phyloP scores from a whole-genome alignment of 2,888 invertebrate species.

The Orthosia incerta region DNA sequence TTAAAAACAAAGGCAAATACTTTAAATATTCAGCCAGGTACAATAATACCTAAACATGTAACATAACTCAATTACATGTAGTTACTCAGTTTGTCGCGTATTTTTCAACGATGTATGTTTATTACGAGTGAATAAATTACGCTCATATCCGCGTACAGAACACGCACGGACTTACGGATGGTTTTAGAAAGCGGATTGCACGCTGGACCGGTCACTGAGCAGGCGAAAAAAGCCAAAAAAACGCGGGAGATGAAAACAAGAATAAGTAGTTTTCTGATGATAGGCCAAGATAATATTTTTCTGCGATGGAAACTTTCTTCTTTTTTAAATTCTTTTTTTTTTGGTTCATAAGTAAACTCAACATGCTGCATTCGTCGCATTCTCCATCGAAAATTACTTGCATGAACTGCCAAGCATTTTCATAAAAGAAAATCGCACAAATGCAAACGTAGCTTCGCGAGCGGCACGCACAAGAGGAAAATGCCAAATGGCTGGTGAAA shows the following conservation, averaged over 20 bases:
- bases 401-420: conserved; percentile 33
- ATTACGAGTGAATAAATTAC: conserved; percentile 71
- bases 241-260: conserved; percentile 71
- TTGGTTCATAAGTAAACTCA: background rate
- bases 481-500: conserved; percentile 72
- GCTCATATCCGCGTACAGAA: conserved; percentile 84
- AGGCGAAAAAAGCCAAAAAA: conserved; percentile 79
- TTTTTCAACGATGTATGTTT: conserved; percentile 50
- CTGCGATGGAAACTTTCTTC: conserved; percentile 36
- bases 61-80: conserved; percentile 46
- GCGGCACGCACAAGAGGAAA: conserved; percentile 67
- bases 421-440: conserved; percentile 51
- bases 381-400: conserved; percentile 18
- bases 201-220: conserved; percentile 82
- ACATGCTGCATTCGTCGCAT: conserved; percentile 4
- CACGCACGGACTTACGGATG: conserved; percentile 82
- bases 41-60: conserved; percentile 33
- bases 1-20: background rate
- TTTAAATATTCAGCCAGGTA: conserved; percentile 6
- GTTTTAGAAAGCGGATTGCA: conserved; percentile 88
- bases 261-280: conserved; percentile 47
- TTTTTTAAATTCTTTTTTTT: background rate
- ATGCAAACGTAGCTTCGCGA: conserved; percentile 38
- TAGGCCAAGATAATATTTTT: conserved; percentile 37
- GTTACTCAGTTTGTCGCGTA: conserved; percentile 46